Evolutionary conservation across 92 coral and sea anemone species (phyloP).

Genomic region (Desmophyllum pertusum): DNA sequence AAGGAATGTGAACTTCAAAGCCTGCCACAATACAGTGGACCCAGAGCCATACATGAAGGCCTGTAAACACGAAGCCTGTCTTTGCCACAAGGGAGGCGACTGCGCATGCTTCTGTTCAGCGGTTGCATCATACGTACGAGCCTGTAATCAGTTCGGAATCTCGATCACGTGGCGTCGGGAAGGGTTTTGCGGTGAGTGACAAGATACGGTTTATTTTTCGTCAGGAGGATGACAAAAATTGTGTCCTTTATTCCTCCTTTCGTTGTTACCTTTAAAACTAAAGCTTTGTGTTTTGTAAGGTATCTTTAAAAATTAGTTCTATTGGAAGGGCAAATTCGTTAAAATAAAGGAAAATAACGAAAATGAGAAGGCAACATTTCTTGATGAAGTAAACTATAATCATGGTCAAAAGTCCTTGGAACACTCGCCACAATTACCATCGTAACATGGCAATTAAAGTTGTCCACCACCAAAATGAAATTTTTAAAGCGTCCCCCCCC

Average conservation of each 20-base stretch:
- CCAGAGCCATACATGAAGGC: conserved; percentile 90
- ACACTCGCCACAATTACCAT: too few species aligned
- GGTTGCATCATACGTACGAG: conserved; percentile 93
- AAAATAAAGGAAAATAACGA: not conserved
- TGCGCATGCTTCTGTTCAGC: conserved; percentile 97
- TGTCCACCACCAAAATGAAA: too few species aligned
- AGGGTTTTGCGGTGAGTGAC: conserved; percentile 93
- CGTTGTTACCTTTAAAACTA: not conserved
- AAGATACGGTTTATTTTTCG: not conserved
- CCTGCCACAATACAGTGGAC: conserved; percentile 87
- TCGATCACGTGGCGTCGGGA: conserved; percentile 96
- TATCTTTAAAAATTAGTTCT: too few species aligned
- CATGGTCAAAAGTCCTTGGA: too few species aligned
- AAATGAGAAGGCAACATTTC: not conserved
- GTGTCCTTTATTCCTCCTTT: too few species aligned
- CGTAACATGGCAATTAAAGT: too few species aligned
- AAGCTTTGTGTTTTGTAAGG: not conserved
- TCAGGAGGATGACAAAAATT: not conserved
- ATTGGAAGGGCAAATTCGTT: not conserved
- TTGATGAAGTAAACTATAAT: too few species aligned
- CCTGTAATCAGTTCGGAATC: conserved; percentile 89
- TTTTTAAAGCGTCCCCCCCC: too few species aligned
- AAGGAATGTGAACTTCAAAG: conserved; percentile 75
- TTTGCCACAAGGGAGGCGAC: conserved; percentile 92
- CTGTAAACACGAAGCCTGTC: conserved; percentile 91